Evolutionary conservation across 2,113 vertebrate genomes (phyloP).

Genomic region (Accipiter virgatus): DNA sequence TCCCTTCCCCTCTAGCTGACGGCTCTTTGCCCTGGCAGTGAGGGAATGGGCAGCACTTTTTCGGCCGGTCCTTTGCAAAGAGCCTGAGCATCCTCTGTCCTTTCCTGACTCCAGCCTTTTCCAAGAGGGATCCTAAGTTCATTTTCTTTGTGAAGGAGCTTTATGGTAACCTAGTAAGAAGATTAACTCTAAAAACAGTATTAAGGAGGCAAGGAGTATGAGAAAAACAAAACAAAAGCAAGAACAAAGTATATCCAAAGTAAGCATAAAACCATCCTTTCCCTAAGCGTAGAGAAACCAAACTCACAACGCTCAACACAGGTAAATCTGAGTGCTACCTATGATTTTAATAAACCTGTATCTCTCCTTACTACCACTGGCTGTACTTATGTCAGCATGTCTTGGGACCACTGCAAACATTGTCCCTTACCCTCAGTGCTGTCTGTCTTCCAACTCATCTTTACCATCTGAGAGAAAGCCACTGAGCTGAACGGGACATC

Average conservation of each 20-base stretch:
- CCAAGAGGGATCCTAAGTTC: background rate
- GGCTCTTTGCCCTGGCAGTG: background rate
- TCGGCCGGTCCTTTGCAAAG: background rate
- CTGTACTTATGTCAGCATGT: fast-evolving
- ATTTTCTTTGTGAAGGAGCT: background rate
- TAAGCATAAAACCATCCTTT: background rate
- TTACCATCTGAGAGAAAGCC: background rate
- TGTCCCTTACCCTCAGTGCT: background rate
- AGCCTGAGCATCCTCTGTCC: background rate
- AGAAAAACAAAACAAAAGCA: background rate
- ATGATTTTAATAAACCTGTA: background rate
- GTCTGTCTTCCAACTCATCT: background rate
- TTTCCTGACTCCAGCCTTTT: background rate
- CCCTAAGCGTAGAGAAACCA: background rate
- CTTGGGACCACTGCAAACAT: background rate
- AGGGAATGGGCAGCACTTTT: background rate
- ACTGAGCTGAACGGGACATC: background rate
- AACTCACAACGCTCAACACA: background rate
- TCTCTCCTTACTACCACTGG: background rate
- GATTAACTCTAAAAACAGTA: background rate
- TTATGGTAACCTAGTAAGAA: background rate
- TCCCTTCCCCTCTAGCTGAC: background rate
- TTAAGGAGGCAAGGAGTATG: background rate
- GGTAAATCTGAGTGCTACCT: background rate
- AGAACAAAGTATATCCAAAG: background rate